phyloP scores from a whole-genome alignment of 2,888 invertebrate genomes.

The Lasioglossum oenotherae region DNA sequence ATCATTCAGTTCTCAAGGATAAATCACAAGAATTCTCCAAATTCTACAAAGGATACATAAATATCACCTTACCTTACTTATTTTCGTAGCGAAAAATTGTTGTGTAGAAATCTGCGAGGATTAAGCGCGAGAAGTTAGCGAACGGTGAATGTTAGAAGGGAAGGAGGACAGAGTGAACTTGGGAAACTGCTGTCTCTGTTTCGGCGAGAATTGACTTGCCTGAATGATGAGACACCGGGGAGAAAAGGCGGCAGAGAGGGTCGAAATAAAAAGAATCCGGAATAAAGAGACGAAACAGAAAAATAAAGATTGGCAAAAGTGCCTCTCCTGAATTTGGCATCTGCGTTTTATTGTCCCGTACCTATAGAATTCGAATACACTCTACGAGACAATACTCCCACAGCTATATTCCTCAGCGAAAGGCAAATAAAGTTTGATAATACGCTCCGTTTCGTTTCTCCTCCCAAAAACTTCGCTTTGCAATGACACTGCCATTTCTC shows the following conservation, averaged over 20 bases:
- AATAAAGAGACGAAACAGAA: constrained; percentile 39
- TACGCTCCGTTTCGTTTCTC: constrained; percentile 32
- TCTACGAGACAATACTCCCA: constrained; percentile 13
- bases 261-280: constrained; percentile 41
- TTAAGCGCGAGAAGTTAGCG: not conserved
- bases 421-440: constrained; percentile 50
- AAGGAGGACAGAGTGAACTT: not conserved
- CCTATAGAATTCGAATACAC: constrained; percentile 32
- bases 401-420: constrained; percentile 34
- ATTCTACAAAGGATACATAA: not conserved
- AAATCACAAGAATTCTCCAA: not conserved
- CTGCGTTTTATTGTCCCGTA: constrained; percentile 53
- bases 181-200: constrained; percentile 16
- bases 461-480: constrained; percentile 23
- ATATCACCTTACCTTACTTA: no score
- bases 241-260: constrained; percentile 14
- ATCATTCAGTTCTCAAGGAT: not conserved
- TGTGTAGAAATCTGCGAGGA: not conserved
- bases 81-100: not conserved
- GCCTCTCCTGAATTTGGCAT: constrained; percentile 54
- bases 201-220: constrained; percentile 42
- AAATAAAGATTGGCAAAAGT: constrained; percentile 56
- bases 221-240: constrained; percentile 51
- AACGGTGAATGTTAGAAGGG: not conserved
- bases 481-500: constrained; percentile 33